phyloP scores from a whole-genome alignment of 2,797 vertebrate genomes.

The Parauchenoglanis ngamensis region DNA sequence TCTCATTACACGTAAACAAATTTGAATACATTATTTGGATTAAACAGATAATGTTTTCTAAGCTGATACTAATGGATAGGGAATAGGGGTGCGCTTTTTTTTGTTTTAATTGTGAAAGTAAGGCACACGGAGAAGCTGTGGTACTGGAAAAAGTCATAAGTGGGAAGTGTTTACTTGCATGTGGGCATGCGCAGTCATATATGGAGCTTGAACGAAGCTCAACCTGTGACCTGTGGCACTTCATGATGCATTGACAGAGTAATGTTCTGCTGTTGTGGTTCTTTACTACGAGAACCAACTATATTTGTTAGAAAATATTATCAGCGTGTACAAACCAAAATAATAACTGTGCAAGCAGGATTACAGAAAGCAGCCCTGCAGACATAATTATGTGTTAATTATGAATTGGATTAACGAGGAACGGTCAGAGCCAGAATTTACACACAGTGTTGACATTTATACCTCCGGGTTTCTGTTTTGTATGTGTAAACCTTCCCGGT shows the following conservation, averaged over 20 bases:
- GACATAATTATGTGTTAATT: not conserved
- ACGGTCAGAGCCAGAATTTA: not conserved
- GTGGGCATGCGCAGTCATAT: not conserved
- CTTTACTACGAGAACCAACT: not conserved
- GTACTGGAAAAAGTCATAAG: not conserved
- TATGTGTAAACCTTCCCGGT: not conserved
- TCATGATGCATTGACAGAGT: not conserved
- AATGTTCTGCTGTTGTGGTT: not conserved
- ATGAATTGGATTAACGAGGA: not conserved
- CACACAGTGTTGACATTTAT: not conserved
- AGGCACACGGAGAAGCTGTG: not conserved
- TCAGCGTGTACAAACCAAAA: not conserved
- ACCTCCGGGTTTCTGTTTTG: not conserved
- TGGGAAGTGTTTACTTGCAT: not conserved
- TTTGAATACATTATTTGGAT: not conserved
- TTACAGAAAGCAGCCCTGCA: not conserved
- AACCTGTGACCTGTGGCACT: too few relatives aligned
- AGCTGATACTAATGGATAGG: not conserved
- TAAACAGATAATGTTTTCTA: not conserved
- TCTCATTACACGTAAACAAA: not conserved
- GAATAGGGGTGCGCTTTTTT: not conserved
- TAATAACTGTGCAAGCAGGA: not conserved
- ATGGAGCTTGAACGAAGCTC: not conserved
- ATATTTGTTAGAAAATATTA: not conserved
- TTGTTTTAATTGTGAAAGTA: not conserved